phyloP scores from a whole-genome alignment of 2,797 vertebrate species.

The Crenichthys baileyi region DNA sequence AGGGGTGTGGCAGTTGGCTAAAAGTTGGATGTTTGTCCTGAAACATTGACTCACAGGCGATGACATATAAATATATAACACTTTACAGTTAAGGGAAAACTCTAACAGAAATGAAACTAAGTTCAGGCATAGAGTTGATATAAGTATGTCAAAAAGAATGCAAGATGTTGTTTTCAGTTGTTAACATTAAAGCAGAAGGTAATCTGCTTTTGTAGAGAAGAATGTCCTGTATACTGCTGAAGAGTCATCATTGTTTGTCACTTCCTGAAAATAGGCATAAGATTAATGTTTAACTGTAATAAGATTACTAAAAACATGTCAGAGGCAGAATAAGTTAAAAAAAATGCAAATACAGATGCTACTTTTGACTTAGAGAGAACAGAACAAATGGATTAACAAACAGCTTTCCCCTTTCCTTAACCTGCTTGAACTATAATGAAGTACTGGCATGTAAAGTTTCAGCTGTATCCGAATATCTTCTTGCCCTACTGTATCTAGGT shows the following conservation, averaged over 20 bases:
- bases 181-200: background rate
- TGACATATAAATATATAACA: constrained; percentile 18
- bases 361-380: constrained; percentile 6
- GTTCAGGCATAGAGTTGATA: background rate
- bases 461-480: constrained; percentile 5
- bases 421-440: constrained; percentile 4
- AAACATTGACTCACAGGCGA: constrained; percentile 17
- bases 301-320: background rate
- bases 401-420: background rate
- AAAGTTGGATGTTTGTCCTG: constrained; percentile 46
- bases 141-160: constrained; percentile 3
- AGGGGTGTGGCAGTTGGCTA: constrained; percentile 46
- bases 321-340: constrained; percentile 6
- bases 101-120: constrained; percentile 37
- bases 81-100: constrained; percentile 41
- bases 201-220: background rate
- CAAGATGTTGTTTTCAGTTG: background rate
- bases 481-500: constrained; percentile 35
- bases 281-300: background rate
- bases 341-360: constrained; percentile 5
- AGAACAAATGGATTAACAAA: constrained; percentile 6
- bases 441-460: constrained; percentile 13
- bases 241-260: background rate
- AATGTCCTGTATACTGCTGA: background rate
- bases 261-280: constrained; percentile 6